These are phyloP conservation scores for Diplolepis rosae DNA, from an alignment of 2,888 invertebrate species.

Conservation along the genomic window DNA sequence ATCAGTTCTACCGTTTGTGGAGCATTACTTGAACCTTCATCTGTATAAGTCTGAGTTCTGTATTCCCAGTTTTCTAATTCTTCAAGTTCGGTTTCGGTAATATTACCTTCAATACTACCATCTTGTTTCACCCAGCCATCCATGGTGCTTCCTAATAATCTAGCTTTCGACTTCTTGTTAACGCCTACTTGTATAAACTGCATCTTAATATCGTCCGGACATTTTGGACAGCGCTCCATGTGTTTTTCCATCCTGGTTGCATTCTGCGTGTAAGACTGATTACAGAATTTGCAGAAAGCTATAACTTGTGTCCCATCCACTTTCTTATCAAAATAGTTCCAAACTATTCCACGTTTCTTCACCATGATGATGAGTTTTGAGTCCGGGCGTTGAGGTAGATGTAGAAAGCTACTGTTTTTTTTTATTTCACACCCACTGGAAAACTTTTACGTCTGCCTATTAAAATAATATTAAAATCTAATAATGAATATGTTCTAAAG, in stretches of 20 bases:
- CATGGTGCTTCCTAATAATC: slow-evolving; percentile 50
- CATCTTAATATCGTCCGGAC: slow-evolving; percentile 59
- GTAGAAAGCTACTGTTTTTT: neutral
- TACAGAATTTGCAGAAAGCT: slow-evolving; percentile 66
- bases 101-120: slow-evolving; percentile 75
- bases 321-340: slow-evolving; percentile 66
- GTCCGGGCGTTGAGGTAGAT: neutral
- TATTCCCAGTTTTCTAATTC: slow-evolving; percentile 56
- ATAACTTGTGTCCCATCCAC: slow-evolving; percentile 63
- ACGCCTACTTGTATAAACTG: slow-evolving; percentile 60
- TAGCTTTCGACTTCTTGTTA: slow-evolving; percentile 59
- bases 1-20: slow-evolving; percentile 43
- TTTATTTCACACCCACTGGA: neutral
- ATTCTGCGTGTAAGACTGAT: slow-evolving; percentile 67
- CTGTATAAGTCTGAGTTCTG: slow-evolving; percentile 44
- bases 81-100: slow-evolving; percentile 78
- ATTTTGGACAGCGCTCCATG: slow-evolving; percentile 63
- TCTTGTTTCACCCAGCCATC: slow-evolving; percentile 54
- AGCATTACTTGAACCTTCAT: slow-evolving; percentile 34
- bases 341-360: slow-evolving; percentile 65
- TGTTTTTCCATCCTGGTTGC: slow-evolving; percentile 66
- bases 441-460: neutral
- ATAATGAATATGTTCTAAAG: no score
- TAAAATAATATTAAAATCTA: neutral
- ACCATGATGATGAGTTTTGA: slow-evolving; percentile 57